Conservation (phyloP, 2,888 invertebrate genomes). For the Theretra japonica region DNA sequence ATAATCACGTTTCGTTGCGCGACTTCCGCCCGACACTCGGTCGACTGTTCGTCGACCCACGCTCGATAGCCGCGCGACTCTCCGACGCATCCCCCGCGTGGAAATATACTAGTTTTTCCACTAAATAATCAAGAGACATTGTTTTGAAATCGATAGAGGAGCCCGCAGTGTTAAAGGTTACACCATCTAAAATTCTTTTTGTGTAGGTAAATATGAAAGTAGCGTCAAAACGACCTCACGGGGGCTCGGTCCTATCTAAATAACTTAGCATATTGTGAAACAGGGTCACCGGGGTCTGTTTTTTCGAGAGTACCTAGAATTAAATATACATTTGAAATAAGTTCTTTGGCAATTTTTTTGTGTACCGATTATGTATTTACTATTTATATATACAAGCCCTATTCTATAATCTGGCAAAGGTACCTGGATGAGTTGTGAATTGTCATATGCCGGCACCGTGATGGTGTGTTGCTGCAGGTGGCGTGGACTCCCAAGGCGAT, state of each 20-base stretch:
- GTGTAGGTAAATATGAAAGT: too few species aligned
- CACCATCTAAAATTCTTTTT: background rate
- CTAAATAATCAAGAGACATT: constrained; percentile 21
- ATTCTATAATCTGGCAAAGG: too few species aligned
- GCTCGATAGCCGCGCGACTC: background rate
- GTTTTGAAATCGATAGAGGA: constrained; percentile 7
- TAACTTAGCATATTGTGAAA: too few species aligned
- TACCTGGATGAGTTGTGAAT: background rate
- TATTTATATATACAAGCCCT: too few species aligned
- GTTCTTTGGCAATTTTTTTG: too few species aligned
- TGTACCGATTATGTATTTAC: too few species aligned
- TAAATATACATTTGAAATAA: too few species aligned
- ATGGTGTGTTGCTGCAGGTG: background rate
- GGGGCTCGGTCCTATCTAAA: too few species aligned
- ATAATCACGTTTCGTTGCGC: background rate
- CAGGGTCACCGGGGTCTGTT: too few species aligned
- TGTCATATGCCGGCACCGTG: background rate
- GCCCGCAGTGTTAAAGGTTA: background rate
- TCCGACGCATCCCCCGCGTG: background rate
- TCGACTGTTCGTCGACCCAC: too few species aligned
- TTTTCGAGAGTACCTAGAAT: too few species aligned
- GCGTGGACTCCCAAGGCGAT: constrained; percentile 7
- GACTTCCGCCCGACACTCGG: constrained; percentile 2
- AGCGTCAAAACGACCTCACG: too few species aligned
- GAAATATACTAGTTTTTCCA: constrained; percentile 4